Conservation (phyloP, 1,140 invertebrate species). For the Pararge aegeria region DNA sequence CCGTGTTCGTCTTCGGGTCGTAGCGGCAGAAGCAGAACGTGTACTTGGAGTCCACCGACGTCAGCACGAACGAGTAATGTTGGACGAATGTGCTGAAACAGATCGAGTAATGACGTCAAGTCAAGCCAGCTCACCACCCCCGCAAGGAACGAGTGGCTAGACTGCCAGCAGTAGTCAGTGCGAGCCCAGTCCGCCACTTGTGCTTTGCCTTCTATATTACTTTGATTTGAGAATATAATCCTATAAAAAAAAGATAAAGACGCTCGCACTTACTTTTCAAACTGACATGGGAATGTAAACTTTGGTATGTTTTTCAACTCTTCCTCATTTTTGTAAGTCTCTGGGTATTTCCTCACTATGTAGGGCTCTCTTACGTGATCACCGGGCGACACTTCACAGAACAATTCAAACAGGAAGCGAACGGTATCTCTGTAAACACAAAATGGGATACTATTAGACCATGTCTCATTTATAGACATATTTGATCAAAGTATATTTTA, state of each 20-base stretch:
- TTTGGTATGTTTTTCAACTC: conserved; percentile 89
- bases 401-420: conserved; percentile 90
- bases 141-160: no score
- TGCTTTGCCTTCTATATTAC: no score
- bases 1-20: conserved; percentile 89
- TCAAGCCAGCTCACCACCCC: no score
- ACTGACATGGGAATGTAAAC: conserved; percentile 92
- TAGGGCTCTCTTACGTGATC: conserved; percentile 82
- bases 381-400: conserved; percentile 88
- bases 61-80: conserved; percentile 92
- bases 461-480: no score
- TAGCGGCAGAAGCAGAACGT: conserved; percentile 97
- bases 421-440: conserved; percentile 88
- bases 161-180: no score
- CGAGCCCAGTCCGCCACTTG: no score
- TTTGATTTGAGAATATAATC: no score
- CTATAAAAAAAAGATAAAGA: conserved; percentile 14
- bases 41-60: conserved; percentile 96
- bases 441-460: no score
- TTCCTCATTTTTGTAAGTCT: conserved; percentile 85
- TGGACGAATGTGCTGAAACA: conserved; percentile 66
- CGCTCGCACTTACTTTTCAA: conserved; percentile 84
- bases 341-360: conserved; percentile 89
- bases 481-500: no score
- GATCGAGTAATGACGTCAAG: no score